Evolutionary conservation across 2,113 vertebrate genomes (phyloP).

Genomic region (Hymenochirus boettgeri): DNA sequence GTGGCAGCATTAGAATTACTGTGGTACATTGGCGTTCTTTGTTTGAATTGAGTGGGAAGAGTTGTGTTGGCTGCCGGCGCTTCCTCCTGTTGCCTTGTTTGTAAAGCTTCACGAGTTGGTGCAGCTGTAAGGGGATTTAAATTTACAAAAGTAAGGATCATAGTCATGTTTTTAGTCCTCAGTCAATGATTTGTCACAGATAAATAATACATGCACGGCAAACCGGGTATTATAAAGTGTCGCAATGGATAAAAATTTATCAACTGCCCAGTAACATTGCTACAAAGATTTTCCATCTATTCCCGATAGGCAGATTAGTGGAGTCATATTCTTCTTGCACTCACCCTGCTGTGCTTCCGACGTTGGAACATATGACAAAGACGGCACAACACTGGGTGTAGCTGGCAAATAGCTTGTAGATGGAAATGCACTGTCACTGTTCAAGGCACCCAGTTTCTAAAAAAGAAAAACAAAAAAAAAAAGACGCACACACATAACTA

Average conservation of each 20-base stretch:
- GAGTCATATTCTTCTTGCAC: too few species aligned
- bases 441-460: constrained; percentile 94
- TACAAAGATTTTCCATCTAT: too few species aligned
- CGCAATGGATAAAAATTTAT: too few species aligned
- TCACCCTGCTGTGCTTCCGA: constrained; percentile 75
- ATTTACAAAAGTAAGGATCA: too few species aligned
- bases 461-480: too few species aligned
- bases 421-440: constrained; percentile 83
- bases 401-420: constrained; percentile 97
- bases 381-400: constrained; percentile 91
- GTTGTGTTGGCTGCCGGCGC: constrained; percentile 63
- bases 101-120: constrained; percentile 77
- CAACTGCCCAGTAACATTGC: too few species aligned
- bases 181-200: too few species aligned
- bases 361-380: constrained; percentile 90
- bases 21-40: constrained; percentile 91
- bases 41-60: constrained; percentile 87
- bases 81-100: constrained; percentile 84
- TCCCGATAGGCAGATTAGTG: too few species aligned
- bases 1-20: constrained; percentile 72
- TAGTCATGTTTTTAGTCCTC: too few species aligned
- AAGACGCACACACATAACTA: too few species aligned
- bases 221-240: too few species aligned
- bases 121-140: constrained; percentile 61
- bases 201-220: too few species aligned